A percentile compares a stretch with the other conserved stretches of the same genome.
These are phyloP conservation scores for Vireo altiloquus DNA, from an alignment of 2,113 vertebrate species.

Conservation along the genomic window DNA sequence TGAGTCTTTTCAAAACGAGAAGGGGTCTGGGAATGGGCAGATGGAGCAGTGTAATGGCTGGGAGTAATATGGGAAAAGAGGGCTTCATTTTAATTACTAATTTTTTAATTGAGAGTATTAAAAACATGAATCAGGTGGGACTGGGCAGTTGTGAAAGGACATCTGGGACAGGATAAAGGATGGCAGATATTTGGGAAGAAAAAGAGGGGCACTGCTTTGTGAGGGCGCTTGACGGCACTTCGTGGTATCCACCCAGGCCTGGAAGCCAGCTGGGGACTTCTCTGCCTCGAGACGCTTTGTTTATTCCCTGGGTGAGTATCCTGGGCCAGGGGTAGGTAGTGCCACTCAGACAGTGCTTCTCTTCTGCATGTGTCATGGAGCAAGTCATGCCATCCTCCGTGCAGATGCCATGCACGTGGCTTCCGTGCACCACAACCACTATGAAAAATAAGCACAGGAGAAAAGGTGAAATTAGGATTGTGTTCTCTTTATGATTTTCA, in stretches of 20 bases:
- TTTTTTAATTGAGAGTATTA: constrained; percentile 44
- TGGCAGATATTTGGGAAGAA: background rate
- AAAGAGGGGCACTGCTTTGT: background rate
- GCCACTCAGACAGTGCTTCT: background rate
- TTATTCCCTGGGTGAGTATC: background rate
- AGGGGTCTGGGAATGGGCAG: constrained; percentile 23
- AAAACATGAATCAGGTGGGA: constrained; percentile 28
- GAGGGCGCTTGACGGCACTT: background rate
- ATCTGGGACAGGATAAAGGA: constrained; percentile 29
- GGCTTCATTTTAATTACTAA: constrained; percentile 54
- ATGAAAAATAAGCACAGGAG: background rate
- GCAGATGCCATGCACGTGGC: accelerated
- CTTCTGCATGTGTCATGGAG: background rate
- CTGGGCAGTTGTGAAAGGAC: constrained; percentile 23
- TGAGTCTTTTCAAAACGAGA: constrained; percentile 30
- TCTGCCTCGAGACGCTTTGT: accelerated
- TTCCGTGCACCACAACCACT: background rate
- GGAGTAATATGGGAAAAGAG: background rate
- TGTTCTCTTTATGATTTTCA: background rate
- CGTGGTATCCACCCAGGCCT: background rate
- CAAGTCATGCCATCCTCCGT: background rate
- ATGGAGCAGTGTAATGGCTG: constrained; percentile 31
- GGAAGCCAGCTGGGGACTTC: background rate
- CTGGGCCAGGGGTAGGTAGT: background rate
- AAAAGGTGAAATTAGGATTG: background rate